Percentiles rank a stretch among this genome's conserved stretches.
Conservation (phyloP, 2,797 vertebrate species). For the Syngnathus acus region DNA sequence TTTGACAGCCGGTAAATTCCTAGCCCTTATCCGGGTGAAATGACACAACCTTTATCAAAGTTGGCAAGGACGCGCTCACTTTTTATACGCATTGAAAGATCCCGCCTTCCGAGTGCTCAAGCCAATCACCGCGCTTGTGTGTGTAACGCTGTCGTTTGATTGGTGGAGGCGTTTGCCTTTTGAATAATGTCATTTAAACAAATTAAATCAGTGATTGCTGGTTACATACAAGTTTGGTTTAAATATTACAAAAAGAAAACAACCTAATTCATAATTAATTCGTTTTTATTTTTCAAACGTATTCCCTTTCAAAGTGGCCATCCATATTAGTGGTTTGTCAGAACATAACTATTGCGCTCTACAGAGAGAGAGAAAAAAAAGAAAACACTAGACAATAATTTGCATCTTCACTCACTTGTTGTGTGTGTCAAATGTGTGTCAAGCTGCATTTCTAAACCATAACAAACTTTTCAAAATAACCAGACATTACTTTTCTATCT, state of each 20-base stretch:
- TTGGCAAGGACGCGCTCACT: neutral
- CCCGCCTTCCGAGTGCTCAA: conserved; percentile 48
- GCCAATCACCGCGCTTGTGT: conserved; percentile 35
- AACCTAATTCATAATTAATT: neutral
- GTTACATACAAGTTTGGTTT: too few relatives aligned
- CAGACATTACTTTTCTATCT: neutral
- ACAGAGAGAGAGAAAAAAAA: neutral
- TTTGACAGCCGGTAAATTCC: neutral
- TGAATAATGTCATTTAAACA: neutral
- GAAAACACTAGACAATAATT: neutral
- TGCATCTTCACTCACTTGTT: neutral
- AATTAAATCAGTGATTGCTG: too few relatives aligned
- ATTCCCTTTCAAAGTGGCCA: conserved; percentile 32
- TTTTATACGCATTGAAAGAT: conserved; percentile 42
- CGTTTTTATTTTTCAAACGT: conserved; percentile 32
- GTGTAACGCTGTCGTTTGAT: conserved; percentile 20
- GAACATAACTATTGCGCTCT: conserved; percentile 4
- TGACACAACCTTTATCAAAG: neutral
- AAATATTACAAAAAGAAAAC: neutral
- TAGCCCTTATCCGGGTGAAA: neutral
- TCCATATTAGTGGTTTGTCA: conserved; percentile 12
- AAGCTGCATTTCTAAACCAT: neutral
- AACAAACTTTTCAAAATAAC: neutral
- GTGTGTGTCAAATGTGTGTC: neutral
- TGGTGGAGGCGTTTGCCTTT: conserved; percentile 19